A percentile compares a stretch with the other conserved stretches of the same genome.
These are phyloP conservation scores for Aphidoletes aphidimyza DNA, from an alignment of 2,888 invertebrate species.

Conservation along the genomic window DNA sequence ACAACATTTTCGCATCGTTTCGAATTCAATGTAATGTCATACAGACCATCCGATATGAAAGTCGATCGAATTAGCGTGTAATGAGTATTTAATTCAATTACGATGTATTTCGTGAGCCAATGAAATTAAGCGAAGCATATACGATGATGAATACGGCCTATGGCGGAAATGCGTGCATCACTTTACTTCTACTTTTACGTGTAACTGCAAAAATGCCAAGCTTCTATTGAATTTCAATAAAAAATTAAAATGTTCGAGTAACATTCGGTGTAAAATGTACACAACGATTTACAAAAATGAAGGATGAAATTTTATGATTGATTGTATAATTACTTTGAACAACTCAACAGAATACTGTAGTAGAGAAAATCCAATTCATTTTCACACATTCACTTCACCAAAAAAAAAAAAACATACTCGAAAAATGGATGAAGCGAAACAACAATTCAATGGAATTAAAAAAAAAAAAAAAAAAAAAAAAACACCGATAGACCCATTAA, in stretches of 20 bases:
- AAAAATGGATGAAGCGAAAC: not conserved
- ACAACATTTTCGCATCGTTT: not conserved
- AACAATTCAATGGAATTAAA: not conserved
- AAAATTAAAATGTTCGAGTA: too few species aligned
- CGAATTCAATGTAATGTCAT: not conserved
- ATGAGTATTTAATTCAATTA: not conserved
- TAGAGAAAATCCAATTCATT: not conserved
- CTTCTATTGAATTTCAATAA: too few species aligned
- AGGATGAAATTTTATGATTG: constrained; percentile 34
- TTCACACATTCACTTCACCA: not conserved
- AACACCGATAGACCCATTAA: not conserved
- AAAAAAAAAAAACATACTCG: not conserved
- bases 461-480: not conserved
- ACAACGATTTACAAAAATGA: too few species aligned
- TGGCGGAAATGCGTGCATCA: too few species aligned
- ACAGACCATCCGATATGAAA: not conserved
- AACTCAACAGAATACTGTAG: not conserved
- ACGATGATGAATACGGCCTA: too few species aligned
- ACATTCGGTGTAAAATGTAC: too few species aligned
- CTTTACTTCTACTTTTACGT: too few species aligned
- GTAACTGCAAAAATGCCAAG: too few species aligned
- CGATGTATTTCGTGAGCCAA: too few species aligned
- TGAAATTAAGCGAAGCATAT: too few species aligned
- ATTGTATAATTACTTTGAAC: constrained; percentile 27
- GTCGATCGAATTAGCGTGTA: not conserved